Evolutionary conservation across 1,140 invertebrate species (phyloP), one percentile per base, ranked within the genome.

Genomic region (Tribolium madens): DNA sequence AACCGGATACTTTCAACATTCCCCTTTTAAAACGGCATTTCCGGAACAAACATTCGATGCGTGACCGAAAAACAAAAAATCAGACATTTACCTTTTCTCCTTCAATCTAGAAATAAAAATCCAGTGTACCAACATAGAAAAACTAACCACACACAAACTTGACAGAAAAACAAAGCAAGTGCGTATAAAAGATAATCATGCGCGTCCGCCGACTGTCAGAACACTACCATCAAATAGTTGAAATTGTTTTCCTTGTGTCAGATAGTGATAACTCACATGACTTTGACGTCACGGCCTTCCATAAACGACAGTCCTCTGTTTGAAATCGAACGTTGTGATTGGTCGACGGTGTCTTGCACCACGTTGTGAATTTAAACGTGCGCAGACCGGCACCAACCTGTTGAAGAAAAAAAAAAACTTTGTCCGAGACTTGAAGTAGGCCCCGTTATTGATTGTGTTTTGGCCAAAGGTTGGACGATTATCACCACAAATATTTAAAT

Each of bases 181-280:
- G 26, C 57, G 57, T n/a, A 12, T 7, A 33, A 33, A 26, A 64
- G 64, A 72, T 36, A 21, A 68, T 70, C 31, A 31, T 36, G 46
- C 48, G 21, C 15, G 26, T 53, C 15, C 69, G 15, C 46, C 57
- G 21, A 69, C 57, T 70, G 36, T 73, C 70, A 79, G 71, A 53
- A 73, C 21, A 79, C 78, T 79, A 77, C 76, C 57, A 14, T 31
- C 68, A 73, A 76, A 79, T 79, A 77, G 75, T 77, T 79, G 78
- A 73, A 78, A 78, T 80, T 80, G 78, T 80, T 79, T 78, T 75
- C 73, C 78, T 69, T 26, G 68, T 79, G 75, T 80, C 79, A 80
- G 78, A 75, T 75, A 81, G 47, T 76, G 80, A 79, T 81, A 79
- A 75, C 71, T 82, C 79, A 81, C 81, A 81, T 81, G 81, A 82